phyloP scores from a whole-genome alignment of 2,113 vertebrate genomes.

The Cryptomyrus ogoouensis region DNA sequence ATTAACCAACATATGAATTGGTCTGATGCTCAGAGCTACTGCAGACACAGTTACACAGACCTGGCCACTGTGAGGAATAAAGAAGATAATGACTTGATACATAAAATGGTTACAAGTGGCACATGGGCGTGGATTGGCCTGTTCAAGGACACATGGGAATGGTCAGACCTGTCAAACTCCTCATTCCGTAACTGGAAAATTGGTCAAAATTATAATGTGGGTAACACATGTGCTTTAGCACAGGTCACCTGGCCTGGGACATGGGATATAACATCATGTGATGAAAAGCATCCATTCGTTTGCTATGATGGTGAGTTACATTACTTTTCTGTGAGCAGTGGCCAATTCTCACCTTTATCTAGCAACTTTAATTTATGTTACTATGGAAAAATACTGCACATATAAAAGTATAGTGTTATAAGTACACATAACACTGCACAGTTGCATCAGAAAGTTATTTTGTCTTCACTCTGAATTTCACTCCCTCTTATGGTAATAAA shows the following conservation, averaged over 20 bases:
- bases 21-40: neutral
- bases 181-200: slow-evolving; percentile 20
- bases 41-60: slow-evolving; percentile 6
- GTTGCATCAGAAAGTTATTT: neutral
- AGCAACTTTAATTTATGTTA: neutral
- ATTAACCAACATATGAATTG: neutral
- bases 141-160: slow-evolving; percentile 13
- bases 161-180: slow-evolving; percentile 15
- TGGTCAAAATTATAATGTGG: neutral
- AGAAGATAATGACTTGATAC: neutral
- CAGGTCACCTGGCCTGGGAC: neutral
- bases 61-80: slow-evolving; percentile 13
- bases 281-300: neutral
- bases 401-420: neutral
- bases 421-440: neutral
- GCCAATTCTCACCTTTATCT: neutral
- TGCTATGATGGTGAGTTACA: neutral
- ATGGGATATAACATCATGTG: neutral
- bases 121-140: neutral
- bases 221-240: neutral
- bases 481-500: neutral
- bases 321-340: neutral
- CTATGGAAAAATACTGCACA: neutral
- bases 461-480: neutral
- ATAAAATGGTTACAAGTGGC: rapidly evolving